A percentile compares a stretch with the other conserved stretches of the same genome.
phyloP scores from a whole-genome alignment of 2,888 invertebrate species.

The Tipula lateralis region DNA sequence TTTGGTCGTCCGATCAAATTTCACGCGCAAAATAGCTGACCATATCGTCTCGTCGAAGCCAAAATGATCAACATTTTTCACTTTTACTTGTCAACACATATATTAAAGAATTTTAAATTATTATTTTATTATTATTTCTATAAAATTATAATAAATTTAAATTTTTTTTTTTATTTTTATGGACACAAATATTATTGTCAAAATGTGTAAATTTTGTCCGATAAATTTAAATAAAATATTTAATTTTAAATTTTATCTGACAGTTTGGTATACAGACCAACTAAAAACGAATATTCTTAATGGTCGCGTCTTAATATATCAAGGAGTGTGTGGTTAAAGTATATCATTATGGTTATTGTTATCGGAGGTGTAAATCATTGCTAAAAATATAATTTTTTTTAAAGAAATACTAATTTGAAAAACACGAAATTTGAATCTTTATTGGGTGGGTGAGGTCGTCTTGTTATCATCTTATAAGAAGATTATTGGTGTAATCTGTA shows the following conservation, averaged over 20 bases:
- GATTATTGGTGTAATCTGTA: not conserved
- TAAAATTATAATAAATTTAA: not conserved
- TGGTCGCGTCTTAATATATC: not conserved
- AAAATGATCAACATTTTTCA: not conserved
- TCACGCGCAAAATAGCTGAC: not conserved
- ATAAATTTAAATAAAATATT: slow-evolving; percentile 11
- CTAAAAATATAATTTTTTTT: not conserved
- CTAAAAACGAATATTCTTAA: not conserved
- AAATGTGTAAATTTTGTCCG: not conserved
- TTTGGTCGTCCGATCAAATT: not conserved
- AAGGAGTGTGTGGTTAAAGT: not conserved
- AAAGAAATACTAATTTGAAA: not conserved
- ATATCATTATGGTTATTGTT: slow-evolving; percentile 19
- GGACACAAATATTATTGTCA: not conserved
- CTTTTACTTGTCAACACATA: slow-evolving; percentile 11
- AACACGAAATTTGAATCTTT: slow-evolving; percentile 24
- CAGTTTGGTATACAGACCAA: not conserved
- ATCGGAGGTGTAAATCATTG: not conserved
- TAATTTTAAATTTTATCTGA: slow-evolving; percentile 11
- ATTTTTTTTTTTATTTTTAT: not conserved
- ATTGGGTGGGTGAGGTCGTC: slow-evolving; percentile 11
- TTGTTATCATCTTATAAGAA: not conserved
- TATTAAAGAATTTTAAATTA: not conserved
- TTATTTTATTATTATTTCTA: not conserved
- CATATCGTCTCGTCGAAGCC: not conserved